These are phyloP conservation scores for Eumerus sabulonum DNA, from an alignment of 2,888 invertebrate genomes.

Conservation along the genomic window DNA sequence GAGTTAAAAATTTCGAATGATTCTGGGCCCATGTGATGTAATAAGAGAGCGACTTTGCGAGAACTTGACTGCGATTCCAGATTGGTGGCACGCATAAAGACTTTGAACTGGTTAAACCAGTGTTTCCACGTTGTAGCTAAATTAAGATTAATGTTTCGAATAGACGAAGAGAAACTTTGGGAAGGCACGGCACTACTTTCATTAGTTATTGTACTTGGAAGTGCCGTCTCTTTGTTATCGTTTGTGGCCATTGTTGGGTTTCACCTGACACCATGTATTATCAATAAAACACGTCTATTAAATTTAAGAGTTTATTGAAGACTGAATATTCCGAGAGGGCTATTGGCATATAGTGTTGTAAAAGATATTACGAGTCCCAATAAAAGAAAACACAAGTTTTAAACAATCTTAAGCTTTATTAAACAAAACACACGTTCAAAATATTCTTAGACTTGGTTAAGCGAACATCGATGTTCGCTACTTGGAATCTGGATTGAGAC, in stretches of 20 bases:
- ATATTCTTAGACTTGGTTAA: too few species aligned
- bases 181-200: neutral
- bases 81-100: constrained; percentile 6
- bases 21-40: constrained; percentile 9
- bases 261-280: constrained; percentile 2
- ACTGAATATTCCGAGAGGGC: too few species aligned
- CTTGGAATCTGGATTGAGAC: too few species aligned
- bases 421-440: too few species aligned
- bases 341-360: too few species aligned
- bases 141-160: constrained; percentile 1
- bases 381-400: too few species aligned
- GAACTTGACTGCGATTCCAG: neutral
- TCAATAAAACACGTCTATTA: too few species aligned
- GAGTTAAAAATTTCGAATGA: too few species aligned
- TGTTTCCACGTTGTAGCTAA: neutral
- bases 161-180: constrained; percentile 6
- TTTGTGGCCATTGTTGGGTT: neutral
- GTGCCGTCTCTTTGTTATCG: neutral
- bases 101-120: constrained; percentile 5
- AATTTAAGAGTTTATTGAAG: too few species aligned
- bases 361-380: too few species aligned
- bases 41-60: neutral
- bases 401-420: too few species aligned
- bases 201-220: neutral
- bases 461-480: too few species aligned